Conservation (phyloP, 2,113 vertebrate genomes). For the Synchiropus splendidus region DNA sequence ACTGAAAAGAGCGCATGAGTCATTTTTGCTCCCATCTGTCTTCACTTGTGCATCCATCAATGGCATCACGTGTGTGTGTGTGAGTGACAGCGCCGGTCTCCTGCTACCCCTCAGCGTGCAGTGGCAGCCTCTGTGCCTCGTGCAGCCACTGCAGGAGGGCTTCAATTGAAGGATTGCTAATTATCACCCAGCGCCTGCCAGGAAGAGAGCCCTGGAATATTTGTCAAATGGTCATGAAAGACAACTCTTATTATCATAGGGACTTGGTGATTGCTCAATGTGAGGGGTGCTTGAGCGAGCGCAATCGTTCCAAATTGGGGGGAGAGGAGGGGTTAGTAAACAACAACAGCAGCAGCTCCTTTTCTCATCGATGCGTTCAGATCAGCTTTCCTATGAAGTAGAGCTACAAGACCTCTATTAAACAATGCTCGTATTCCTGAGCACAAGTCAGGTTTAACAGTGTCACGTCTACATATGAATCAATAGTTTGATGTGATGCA, state of each 20-base stretch:
- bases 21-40: conserved; percentile 1
- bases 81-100: conserved; percentile 42
- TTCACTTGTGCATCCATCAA: conserved; percentile 21
- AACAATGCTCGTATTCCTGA: no score
- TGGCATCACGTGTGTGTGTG: conserved; percentile 20
- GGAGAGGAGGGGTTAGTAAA: no score
- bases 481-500: no score
- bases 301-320: conserved; percentile 21
- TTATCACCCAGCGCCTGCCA: conserved; percentile 51
- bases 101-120: conserved; percentile 19
- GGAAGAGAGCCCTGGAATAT: conserved; percentile 34
- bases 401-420: no score
- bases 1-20: conserved; percentile 4
- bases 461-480: no score
- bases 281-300: conserved; percentile 27
- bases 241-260: conserved; percentile 32
- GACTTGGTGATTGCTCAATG: conserved; percentile 33
- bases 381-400: not conserved
- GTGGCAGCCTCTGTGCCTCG: conserved; percentile 42
- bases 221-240: conserved; percentile 36
- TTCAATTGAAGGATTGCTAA: conserved; percentile 44
- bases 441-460: no score
- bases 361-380: no score
- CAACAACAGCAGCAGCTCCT: no score
- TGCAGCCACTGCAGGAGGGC: conserved; percentile 37